Evolutionary conservation across 2,888 invertebrate species (phyloP).

Genomic region (Phortica okadai): DNA sequence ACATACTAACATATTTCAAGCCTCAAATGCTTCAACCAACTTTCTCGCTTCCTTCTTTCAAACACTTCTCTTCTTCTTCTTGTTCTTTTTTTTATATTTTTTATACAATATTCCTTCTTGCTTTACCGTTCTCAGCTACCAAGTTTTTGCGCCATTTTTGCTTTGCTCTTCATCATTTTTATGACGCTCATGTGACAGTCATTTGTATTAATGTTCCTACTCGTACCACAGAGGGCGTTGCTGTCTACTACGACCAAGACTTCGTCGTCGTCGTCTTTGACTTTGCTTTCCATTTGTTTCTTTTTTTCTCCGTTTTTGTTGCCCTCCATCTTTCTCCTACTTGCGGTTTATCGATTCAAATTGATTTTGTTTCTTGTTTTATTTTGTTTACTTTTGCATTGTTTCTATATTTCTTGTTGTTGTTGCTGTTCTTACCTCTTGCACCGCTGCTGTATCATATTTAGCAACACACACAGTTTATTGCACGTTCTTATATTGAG

Average conservation of each 20-base stretch:
- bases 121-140: constrained; percentile 6
- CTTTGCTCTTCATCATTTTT: constrained; percentile 63
- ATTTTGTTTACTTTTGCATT: constrained; percentile 36
- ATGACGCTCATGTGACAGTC: constrained; percentile 68
- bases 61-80: constrained; percentile 48
- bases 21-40: constrained; percentile 9
- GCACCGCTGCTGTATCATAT: not conserved
- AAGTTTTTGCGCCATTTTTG: constrained; percentile 47
- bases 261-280: not conserved
- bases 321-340: constrained; percentile 39
- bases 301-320: not conserved
- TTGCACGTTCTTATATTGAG: constrained; percentile 1
- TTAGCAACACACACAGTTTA: not conserved
- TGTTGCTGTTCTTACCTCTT: not conserved
- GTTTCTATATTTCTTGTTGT: constrained; percentile 17
- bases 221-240: constrained; percentile 40
- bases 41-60: constrained; percentile 45
- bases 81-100: no score
- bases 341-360: constrained; percentile 67
- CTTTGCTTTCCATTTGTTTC: not conserved
- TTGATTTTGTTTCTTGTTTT: constrained; percentile 57
- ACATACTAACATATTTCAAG: not conserved
- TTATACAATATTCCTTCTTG: no score
- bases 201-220: constrained; percentile 64
- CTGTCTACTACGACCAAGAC: not conserved